Percentiles rank a stretch among this genome's conserved stretches.
Conservation (phyloP, 92 coral and sea anemone species). For the Nematostella vectensis region DNA sequence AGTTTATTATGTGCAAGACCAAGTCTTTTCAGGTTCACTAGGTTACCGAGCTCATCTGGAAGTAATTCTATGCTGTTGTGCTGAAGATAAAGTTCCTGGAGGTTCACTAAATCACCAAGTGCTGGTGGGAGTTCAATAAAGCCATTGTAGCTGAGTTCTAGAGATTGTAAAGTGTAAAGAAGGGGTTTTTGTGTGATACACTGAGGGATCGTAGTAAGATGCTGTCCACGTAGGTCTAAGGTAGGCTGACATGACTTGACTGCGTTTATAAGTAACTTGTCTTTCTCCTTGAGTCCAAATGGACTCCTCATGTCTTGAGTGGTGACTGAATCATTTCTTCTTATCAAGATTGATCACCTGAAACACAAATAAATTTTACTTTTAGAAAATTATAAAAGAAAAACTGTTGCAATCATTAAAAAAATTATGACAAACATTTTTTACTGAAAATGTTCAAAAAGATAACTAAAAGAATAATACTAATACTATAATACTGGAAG, state of each 20-base stretch:
- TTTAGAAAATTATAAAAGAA: too few species aligned
- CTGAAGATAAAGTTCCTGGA: slow-evolving; percentile 59
- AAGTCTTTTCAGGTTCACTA: slow-evolving; percentile 33
- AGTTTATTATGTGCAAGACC: slow-evolving; percentile 55
- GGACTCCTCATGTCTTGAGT: slow-evolving; percentile 67
- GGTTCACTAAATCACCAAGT: slow-evolving; percentile 24
- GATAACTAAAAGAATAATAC: too few species aligned
- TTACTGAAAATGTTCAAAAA: too few species aligned
- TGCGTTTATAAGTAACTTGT: slow-evolving; percentile 64
- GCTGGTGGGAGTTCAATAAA: slow-evolving; percentile 40
- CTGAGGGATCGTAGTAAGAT: slow-evolving; percentile 34
- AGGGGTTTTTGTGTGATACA: slow-evolving; percentile 41
- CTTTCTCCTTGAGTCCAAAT: slow-evolving; percentile 58
- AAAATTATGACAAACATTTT: too few species aligned
- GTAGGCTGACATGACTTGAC: slow-evolving; percentile 54
- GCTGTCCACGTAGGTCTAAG: slow-evolving; percentile 62
- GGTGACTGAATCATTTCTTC: slow-evolving; percentile 7
- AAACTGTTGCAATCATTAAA: too few species aligned
- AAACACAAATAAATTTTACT: not conserved
- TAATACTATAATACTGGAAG: too few species aligned
- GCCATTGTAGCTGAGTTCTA: slow-evolving; percentile 69
- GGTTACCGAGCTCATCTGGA: slow-evolving; percentile 39
- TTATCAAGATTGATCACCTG: not conserved
- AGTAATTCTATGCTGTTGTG: slow-evolving; percentile 34
- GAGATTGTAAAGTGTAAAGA: slow-evolving; percentile 18